These are phyloP conservation scores for Zaprionus ornatus DNA, from an alignment of 1,140 invertebrate species.

Conservation along the genomic window DNA sequence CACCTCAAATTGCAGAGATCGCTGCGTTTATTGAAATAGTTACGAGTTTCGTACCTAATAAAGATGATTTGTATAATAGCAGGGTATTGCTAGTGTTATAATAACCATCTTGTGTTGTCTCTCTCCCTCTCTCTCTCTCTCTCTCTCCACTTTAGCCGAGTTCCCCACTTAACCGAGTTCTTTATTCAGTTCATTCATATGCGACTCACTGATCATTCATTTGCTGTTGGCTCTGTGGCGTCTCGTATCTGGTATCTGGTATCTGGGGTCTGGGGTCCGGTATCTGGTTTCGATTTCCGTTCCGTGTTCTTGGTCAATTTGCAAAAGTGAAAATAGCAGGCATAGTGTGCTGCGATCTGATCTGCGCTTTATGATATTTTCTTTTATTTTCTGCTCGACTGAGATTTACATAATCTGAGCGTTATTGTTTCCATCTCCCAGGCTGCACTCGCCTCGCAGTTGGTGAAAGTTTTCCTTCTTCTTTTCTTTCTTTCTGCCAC, in stretches of 20 bases:
- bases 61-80: background rate
- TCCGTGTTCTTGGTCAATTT: constrained; percentile 60
- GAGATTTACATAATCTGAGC: constrained; percentile 69
- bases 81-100: constrained; percentile 6
- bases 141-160: background rate
- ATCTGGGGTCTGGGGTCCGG: constrained; percentile 23
- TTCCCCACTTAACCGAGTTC: constrained; percentile 23
- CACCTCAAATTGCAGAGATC: background rate
- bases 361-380: constrained; percentile 2
- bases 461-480: constrained; percentile 59
- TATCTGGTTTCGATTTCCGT: constrained; percentile 68
- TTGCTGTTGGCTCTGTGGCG: constrained; percentile 1
- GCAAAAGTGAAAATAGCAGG: constrained; percentile 71
- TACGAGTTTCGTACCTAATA: background rate
- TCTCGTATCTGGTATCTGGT: constrained; percentile 27
- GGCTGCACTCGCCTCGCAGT: constrained; percentile 22
- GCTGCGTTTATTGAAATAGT: background rate
- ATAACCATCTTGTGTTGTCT: background rate
- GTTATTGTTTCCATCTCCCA: constrained; percentile 11
- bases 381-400: constrained; percentile 32
- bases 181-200: constrained; percentile 28
- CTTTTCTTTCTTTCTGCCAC: constrained; percentile 32
- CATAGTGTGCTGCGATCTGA: constrained; percentile 31
- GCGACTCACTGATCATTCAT: constrained; percentile 22
- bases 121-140: background rate